A percentile compares a stretch with the other conserved stretches of the same genome.
phyloP scores from a whole-genome alignment of 2,888 invertebrate species.

The Habrosyne pyritoides region DNA sequence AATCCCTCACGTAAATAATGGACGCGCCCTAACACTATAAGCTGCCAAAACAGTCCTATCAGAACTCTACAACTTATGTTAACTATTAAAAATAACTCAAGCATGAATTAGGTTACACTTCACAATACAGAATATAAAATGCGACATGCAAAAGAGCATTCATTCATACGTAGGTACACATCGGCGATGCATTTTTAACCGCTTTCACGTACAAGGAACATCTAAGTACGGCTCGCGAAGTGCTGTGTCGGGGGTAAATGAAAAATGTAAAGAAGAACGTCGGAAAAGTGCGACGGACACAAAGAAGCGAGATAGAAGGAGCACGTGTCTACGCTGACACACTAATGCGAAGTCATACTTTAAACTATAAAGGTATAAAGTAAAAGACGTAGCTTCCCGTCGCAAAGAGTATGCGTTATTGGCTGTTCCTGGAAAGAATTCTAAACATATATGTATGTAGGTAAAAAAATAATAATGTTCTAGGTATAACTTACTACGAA shows the following conservation, averaged over 20 bases:
- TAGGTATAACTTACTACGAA: too few species aligned
- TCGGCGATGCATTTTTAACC: slow-evolving; percentile 17
- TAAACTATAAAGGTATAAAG: slow-evolving; percentile 11
- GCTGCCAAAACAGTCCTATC: too few species aligned
- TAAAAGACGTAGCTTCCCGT: not conserved
- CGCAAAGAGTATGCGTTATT: not conserved
- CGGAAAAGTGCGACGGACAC: slow-evolving; percentile 16
- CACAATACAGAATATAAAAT: not conserved
- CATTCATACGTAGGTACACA: not conserved
- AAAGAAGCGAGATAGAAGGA: slow-evolving; percentile 17
- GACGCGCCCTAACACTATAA: too few species aligned
- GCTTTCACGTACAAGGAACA: slow-evolving; percentile 25
- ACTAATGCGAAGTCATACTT: slow-evolving; percentile 21
- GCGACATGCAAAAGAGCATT: not conserved
- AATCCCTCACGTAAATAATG: too few species aligned
- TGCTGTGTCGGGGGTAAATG: slow-evolving; percentile 20
- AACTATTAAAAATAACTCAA: too few species aligned
- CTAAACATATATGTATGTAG: too few species aligned
- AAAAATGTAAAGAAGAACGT: slow-evolving; percentile 30
- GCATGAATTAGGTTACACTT: too few species aligned
- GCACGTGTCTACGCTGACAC: slow-evolving; percentile 23
- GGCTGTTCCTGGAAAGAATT: not conserved
- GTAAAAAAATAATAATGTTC: too few species aligned
- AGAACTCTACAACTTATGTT: too few species aligned
- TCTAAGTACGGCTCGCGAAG: slow-evolving; percentile 19